Evolutionary conservation across 2,888 invertebrate species (phyloP).

Genomic region (Hanleya hanleyi): DNA sequence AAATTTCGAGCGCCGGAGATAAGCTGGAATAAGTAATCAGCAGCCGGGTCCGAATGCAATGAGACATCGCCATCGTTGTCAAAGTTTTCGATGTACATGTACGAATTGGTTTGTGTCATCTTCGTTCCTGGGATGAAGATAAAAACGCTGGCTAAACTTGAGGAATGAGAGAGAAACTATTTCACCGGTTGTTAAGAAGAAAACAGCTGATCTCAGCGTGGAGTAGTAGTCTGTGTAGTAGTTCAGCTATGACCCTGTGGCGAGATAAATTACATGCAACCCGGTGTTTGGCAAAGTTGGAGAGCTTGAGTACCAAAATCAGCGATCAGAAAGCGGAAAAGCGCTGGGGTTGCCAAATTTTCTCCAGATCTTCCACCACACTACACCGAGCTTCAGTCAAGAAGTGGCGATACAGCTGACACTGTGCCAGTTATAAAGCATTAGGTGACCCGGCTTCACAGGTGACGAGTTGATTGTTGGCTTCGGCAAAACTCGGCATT

Average conservation of each 20-base stretch:
- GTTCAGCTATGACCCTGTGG: too few species aligned
- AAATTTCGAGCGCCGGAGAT: neutral
- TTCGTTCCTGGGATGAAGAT: neutral
- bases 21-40: neutral
- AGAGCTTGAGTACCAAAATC: too few species aligned
- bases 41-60: neutral
- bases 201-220: neutral
- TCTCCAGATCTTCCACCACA: neutral
- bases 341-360: too few species aligned
- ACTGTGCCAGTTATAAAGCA: neutral
- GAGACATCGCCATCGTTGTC: neutral
- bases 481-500: neutral
- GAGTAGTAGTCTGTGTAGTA: neutral
- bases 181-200: neutral
- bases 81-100: neutral
- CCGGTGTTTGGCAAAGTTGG: too few species aligned
- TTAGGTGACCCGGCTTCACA: neutral
- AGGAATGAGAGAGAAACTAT: too few species aligned
- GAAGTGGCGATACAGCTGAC: neutral
- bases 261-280: too few species aligned
- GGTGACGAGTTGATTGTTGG: neutral
- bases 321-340: too few species aligned
- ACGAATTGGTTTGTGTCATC: neutral
- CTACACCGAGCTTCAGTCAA: neutral
- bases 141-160: neutral